Percentiles rank a stretch among this genome's conserved stretches.
phyloP scores from a whole-genome alignment of 2,797 vertebrate genomes.

The Cyclura pinguis region DNA sequence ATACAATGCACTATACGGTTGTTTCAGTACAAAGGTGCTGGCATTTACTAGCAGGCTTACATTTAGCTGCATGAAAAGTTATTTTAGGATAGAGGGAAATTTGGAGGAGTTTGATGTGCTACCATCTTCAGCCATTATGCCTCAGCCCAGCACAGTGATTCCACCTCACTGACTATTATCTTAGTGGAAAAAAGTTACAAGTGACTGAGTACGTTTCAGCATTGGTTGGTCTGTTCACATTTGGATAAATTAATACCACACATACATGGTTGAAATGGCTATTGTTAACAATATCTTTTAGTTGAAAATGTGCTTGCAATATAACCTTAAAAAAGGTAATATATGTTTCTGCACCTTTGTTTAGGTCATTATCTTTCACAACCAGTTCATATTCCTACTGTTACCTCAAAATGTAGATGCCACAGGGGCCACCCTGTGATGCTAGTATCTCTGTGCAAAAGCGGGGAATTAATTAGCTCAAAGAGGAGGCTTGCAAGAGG shows the following conservation, averaged over 20 bases:
- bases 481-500: no score
- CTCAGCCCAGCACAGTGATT: neutral
- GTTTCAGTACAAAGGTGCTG: neutral
- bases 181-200: slow-evolving; percentile 3
- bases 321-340: neutral
- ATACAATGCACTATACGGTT: neutral
- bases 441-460: no score
- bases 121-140: neutral
- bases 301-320: neutral
- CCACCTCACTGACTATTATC: neutral
- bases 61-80: neutral
- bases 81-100: neutral
- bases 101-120: neutral
- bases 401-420: no score
- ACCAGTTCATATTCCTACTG: neutral
- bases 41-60: neutral
- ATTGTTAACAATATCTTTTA: neutral
- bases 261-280: neutral
- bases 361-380: neutral
- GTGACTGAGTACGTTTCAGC: neutral
- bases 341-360: neutral
- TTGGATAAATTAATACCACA: neutral
- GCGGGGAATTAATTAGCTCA: no score
- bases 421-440: no score
- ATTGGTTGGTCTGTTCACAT: neutral